phyloP scores from a whole-genome alignment of 2,113 vertebrate species.

The Planiliza haematocheilus region DNA sequence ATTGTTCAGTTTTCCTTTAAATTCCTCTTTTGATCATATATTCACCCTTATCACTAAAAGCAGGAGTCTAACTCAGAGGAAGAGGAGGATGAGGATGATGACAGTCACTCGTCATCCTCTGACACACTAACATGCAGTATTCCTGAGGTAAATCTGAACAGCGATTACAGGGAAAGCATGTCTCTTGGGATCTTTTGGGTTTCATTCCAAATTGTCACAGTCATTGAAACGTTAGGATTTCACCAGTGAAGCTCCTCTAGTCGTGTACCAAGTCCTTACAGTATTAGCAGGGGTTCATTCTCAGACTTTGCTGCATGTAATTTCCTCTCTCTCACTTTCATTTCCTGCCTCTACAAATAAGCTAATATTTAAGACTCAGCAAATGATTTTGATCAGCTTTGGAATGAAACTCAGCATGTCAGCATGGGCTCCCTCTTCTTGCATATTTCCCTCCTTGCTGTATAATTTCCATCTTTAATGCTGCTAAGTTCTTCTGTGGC shows the following conservation, averaged over 20 bases:
- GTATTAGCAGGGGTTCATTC: too few species aligned
- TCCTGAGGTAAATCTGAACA: conserved; percentile 78
- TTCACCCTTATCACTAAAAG: conserved; percentile 50
- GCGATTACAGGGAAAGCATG: conserved; percentile 1
- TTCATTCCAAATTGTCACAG: conserved; percentile 29
- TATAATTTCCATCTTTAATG: background rate
- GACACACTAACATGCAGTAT: conserved; percentile 82
- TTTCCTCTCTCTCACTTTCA: too few species aligned
- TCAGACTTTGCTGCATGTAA: too few species aligned
- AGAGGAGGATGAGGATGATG: conserved; percentile 74
- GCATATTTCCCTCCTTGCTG: background rate
- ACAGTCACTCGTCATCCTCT: conserved; percentile 81
- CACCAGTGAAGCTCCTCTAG: too few species aligned
- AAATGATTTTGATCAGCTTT: background rate
- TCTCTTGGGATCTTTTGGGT: conserved; percentile 3
- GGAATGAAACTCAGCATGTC: conserved; percentile 33
- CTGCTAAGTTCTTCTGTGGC: background rate
- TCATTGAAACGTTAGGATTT: too few species aligned
- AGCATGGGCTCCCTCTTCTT: background rate
- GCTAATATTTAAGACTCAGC: background rate
- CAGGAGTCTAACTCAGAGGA: conserved; percentile 75
- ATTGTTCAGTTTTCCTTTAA: conserved; percentile 6
- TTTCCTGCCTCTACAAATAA: too few species aligned
- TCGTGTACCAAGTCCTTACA: too few species aligned
- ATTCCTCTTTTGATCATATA: conserved; percentile 28